Base-by-base conservation (phyloP, 2,888 invertebrate species). In the Trissolcus brochymenae region DNA sequence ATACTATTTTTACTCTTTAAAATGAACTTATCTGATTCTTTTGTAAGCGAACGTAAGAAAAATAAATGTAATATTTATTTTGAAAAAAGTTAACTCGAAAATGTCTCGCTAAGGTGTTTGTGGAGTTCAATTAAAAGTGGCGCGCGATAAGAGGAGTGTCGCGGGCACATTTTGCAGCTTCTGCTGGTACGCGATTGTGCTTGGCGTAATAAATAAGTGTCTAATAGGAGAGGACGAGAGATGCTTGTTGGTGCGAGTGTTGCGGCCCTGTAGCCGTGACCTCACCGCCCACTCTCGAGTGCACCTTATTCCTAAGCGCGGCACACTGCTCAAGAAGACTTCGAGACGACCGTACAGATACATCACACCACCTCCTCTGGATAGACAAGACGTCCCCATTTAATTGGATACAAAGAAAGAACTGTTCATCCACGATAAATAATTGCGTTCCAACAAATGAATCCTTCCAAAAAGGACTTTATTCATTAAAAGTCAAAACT, bases 201-300 rank as follows among this genome's bases (percentile, higher is more conserved):
- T 35, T 35, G 16, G 16, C 14, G 46, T 4, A 46, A 46, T 16
- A 9, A 35, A 46, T 46, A 46, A 46, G 46, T 16, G 16, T 46
- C 16, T 14, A 46, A 4, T 6, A 51, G 17, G 21, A 6, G 19
- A 17, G 16, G 51, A 19, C 11, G 29, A 11, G 55, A 19, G 55
- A 21, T 19, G 53, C 11, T 35, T 53, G 43, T 16, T 11, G 35
- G 68, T 65, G 35, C 49, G 66, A 7, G 9, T 29, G 35, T 1
- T 70, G 80, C 80, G 81, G 79, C 80, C 81, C 81, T 81, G 80
- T 81, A 80, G 77, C 81, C 81, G 70, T 81, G 83, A 80, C 81
- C 80, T 79, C 79, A 76, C 77, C 81, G 81, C 81, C 82, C 81
- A 83, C 82, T 81, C 79, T 50, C 64, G 29, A 54, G 60, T 70